Evolutionary conservation across 2,113 vertebrate species (phyloP), one percentile per base, ranked within the genome.

Genomic region (Colinus virginianus): DNA sequence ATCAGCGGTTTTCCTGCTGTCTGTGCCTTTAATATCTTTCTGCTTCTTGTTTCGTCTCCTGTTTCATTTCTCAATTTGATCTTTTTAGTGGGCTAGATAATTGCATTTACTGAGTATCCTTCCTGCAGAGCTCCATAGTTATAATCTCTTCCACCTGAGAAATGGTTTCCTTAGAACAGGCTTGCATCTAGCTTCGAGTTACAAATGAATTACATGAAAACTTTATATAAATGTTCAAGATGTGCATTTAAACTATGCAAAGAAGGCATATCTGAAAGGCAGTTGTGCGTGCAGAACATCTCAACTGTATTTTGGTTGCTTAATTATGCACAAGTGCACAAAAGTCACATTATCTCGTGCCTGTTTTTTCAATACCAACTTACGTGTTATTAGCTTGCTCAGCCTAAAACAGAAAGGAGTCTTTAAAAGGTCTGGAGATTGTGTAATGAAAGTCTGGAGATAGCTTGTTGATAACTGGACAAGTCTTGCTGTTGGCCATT

Each of bases 1-100:
- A 63, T 7, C 20, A 17, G 63, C 77, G 87, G 62, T 84, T 90
- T 95, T 88, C 25, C 17, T 94, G 49, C 36, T 38, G 21, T 63
- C 69, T 81, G 6, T 80, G 83, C 58, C 55, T 92, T 90, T 92
- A 85, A 87, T 92, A 89, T 95, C 43, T 87, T 74, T 82, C 51
- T 89, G 63, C 48, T 70, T n/a, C 75, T 87, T 70, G 68, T 92
- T 96, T 94, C 94, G 75, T 90, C 70, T 83, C 53, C 64, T 90
- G 61, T 93, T 90, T 94, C 68, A 75, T 95, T 94, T 90, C 62
- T 93, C 76, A 85, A 53, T 67, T 84, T 88, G 71, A 86, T 94
- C 85, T 88, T 93, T 92, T 88, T 92, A 95, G 79, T 86, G 79
- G 82, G 68, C 43, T 91, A 59, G 78, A 80, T 95, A 96, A 95